These are phyloP conservation scores for Heliconius hermathena DNA, from an alignment of 1,140 invertebrate genomes.

Conservation along the genomic window DNA sequence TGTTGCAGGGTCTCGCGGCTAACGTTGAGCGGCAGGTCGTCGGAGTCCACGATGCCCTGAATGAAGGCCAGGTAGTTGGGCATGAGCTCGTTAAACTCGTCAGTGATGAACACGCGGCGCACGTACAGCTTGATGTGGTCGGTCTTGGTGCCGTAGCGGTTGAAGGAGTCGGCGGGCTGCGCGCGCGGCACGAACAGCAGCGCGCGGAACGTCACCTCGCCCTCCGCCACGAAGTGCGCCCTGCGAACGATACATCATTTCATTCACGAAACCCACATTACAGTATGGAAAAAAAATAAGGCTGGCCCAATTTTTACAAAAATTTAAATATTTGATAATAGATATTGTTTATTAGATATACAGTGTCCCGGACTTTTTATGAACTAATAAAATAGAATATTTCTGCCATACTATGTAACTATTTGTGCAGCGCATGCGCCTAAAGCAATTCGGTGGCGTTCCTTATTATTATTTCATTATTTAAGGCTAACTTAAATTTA, in stretches of 20 bases:
- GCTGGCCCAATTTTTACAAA: no score
- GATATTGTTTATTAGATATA: no score
- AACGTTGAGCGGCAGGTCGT: slow-evolving; percentile 99
- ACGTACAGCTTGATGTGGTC: slow-evolving; percentile 99
- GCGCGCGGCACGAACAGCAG: slow-evolving; percentile 95
- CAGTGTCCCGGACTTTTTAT: no score
- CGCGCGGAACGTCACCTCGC: slow-evolving; percentile 99
- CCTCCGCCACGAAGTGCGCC: slow-evolving; percentile 97
- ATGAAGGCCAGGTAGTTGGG: slow-evolving; percentile 97
- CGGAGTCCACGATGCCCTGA: slow-evolving; percentile 98
- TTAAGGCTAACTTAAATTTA: no score
- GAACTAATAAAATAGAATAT: no score
- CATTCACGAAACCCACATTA: no score
- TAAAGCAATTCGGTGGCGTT: no score
- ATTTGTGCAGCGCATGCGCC: no score
- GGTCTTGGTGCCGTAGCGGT: slow-evolving; percentile 95
- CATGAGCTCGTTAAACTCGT: slow-evolving; percentile 99
- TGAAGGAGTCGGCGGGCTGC: slow-evolving; percentile 96
- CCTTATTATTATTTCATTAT: no score
- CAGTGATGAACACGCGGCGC: slow-evolving; percentile 98
- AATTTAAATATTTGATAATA: no score
- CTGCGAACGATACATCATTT: slow-evolving; percentile 24
- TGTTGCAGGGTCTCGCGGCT: slow-evolving; percentile 99
- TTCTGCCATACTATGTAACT: no score
- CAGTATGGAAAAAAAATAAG: no score